These are phyloP conservation scores for Ennomos quercinarius DNA, from an alignment of 2,888 invertebrate species.

Conservation along the genomic window DNA sequence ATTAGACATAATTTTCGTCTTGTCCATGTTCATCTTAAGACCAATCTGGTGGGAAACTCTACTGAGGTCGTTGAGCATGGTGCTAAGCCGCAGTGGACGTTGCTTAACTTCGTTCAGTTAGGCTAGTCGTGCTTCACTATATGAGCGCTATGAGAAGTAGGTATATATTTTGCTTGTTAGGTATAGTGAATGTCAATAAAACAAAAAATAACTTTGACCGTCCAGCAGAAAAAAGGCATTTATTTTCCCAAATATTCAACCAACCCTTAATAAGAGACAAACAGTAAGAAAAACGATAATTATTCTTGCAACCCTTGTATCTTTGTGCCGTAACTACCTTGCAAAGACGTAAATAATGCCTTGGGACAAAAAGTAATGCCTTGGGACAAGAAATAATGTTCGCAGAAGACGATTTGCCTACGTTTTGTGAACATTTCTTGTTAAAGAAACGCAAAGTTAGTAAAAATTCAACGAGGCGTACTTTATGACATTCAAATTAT, in stretches of 20 bases:
- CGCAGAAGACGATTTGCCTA: conserved; percentile 4
- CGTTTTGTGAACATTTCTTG: conserved; percentile 14
- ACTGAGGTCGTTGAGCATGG: no score
- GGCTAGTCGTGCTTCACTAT: no score
- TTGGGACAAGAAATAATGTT: conserved; percentile 10
- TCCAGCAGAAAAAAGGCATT: neutral
- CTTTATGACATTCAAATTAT: neutral
- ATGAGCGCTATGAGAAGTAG: no score
- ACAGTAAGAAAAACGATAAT: conserved; percentile 25
- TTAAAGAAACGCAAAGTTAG: conserved; percentile 6
- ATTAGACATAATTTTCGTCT: no score
- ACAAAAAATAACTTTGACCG: no score
- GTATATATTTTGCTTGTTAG: no score
- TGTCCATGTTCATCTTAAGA: no score
- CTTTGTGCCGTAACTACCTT: conserved; percentile 16
- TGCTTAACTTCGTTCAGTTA: no score
- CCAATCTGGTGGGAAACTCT: no score
- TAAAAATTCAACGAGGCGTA: neutral
- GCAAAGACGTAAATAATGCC: conserved; percentile 23
- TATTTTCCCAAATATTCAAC: conserved; percentile 8
- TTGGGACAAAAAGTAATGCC: conserved; percentile 19
- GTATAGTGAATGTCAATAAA: no score
- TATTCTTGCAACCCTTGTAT: conserved; percentile 29
- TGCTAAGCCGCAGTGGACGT: no score
- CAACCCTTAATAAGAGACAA: conserved; percentile 11